Percentiles rank a stretch among this genome's conserved stretches.
phyloP scores from a whole-genome alignment of 2,797 vertebrate genomes.

The Intellagama lesueurii region DNA sequence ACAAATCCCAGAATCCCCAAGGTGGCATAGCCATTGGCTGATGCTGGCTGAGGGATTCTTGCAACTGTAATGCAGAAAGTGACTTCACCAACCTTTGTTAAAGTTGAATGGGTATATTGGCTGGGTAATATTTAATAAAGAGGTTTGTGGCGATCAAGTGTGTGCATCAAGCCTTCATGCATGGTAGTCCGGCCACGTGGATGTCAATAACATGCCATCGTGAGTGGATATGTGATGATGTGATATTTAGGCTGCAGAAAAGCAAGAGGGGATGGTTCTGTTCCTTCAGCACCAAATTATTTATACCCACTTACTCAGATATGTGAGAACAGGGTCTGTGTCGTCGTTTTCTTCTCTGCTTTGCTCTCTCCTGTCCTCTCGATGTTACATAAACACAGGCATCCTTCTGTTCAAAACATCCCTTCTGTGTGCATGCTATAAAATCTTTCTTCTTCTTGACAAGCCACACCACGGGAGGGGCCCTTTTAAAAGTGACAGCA shows the following conservation, averaged over 20 bases:
- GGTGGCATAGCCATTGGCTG: no score
- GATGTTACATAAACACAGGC: constrained; percentile 55
- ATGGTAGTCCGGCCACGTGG: no score
- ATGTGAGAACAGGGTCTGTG: neutral
- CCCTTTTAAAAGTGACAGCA: constrained; percentile 69
- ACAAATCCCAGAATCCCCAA: no score
- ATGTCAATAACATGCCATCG: no score
- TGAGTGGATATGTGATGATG: no score
- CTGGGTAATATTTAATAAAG: no score
- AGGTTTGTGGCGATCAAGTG: no score
- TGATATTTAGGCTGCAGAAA: neutral
- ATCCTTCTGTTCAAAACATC: constrained; percentile 30
- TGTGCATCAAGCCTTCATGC: no score
- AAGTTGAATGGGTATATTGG: no score
- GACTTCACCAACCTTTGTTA: no score
- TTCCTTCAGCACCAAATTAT: neutral
- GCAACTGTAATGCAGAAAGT: no score
- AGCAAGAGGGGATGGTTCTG: neutral
- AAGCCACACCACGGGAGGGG: constrained; percentile 56
- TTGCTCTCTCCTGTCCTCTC: constrained; percentile 30
- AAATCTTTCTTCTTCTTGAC: constrained; percentile 52
- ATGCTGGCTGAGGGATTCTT: no score
- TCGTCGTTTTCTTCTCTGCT: neutral
- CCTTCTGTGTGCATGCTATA: constrained; percentile 41
- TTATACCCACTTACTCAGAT: neutral